A percentile compares a stretch with the other conserved stretches of the same genome.
These are phyloP conservation scores for Diaperis boleti DNA, from an alignment of 2,888 invertebrate genomes.

Conservation along the genomic window DNA sequence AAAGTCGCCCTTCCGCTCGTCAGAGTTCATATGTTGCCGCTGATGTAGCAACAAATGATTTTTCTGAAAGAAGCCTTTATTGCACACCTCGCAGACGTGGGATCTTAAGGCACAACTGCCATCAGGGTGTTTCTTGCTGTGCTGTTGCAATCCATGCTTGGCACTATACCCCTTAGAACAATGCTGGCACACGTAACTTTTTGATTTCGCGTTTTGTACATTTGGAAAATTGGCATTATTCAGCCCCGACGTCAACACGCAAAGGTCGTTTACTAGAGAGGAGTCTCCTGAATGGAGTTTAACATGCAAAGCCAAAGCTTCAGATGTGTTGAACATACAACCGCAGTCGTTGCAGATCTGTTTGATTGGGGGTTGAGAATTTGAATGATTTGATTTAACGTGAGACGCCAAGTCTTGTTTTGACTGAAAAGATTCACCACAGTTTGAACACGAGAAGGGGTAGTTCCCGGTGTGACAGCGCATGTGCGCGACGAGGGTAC, in stretches of 20 bases:
- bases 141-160: constrained; percentile 84
- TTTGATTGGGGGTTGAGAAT: constrained; percentile 56
- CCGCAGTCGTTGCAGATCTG: constrained; percentile 70
- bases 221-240: constrained; percentile 64
- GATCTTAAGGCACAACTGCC: constrained; percentile 84
- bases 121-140: constrained; percentile 83
- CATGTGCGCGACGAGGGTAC: constrained; percentile 86
- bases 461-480: constrained; percentile 82
- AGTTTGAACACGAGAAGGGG: constrained; percentile 79
- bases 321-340: constrained; percentile 76
- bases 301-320: constrained; percentile 83
- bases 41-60: constrained; percentile 86
- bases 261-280: constrained; percentile 83
- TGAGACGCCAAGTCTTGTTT: constrained; percentile 79
- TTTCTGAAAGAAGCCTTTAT: constrained; percentile 89
- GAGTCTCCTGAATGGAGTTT: constrained; percentile 85
- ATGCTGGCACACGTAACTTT: constrained; percentile 82
- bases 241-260: constrained; percentile 83
- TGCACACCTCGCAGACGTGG: constrained; percentile 84
- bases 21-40: constrained; percentile 65
- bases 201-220: constrained; percentile 56
- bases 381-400: constrained; percentile 57
- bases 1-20: constrained; percentile 18
- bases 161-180: constrained; percentile 87
- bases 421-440: constrained; percentile 81